Base-by-base conservation (phyloP, 1,140 invertebrate species). In the Bombus balteatus region DNA sequence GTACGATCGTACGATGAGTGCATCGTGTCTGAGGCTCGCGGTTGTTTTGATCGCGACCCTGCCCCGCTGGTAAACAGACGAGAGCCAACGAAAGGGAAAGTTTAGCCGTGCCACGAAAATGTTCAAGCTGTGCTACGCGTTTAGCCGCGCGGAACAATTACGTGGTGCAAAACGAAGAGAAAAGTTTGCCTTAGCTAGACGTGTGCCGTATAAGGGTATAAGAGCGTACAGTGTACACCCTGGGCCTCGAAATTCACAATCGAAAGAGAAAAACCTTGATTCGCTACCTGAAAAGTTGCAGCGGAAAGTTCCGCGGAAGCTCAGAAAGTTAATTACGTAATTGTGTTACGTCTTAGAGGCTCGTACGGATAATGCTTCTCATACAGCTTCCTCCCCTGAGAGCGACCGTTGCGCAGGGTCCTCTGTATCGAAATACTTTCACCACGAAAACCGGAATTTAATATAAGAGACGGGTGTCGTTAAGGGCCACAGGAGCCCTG, bases 241-340 rank as follows among this genome's bases (percentile, higher is more conserved):
- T 65, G 39, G 28, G 39, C 13, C 34, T 71, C 74, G 66, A 41
- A 62, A 34, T 62, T 83, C 59, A 15, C 13, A 18, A 8, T 37
- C 18, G 41, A 47, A 68, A 12, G 6, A 10, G 13, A 18, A n/a
- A 41, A 18, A 25, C 22, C 13, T 32, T n/a, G 4, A 8, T 18
- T 53, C 13, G n/a, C 82, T 72, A 71, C n/a, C 66, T 41, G 66
- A 68, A 72, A 84, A 79, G 39, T 84, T 41, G 66, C 25, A 25
- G 32, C 32, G 25, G 57, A 59, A 28, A 39, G 22, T 39, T 71
- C 77, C 74, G 83, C 80, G 87, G 87, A 82, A 85, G 77, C 59
- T 71, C 25, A 72, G 76, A 81, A 78, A 85, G 75, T 83, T 77
- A 81, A 85, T 81, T 85, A 85, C 78, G 84, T 85, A 81, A 85